These are phyloP conservation scores for Plodia interpunctella DNA, from an alignment of 1,140 invertebrate species.

Conservation along the genomic window DNA sequence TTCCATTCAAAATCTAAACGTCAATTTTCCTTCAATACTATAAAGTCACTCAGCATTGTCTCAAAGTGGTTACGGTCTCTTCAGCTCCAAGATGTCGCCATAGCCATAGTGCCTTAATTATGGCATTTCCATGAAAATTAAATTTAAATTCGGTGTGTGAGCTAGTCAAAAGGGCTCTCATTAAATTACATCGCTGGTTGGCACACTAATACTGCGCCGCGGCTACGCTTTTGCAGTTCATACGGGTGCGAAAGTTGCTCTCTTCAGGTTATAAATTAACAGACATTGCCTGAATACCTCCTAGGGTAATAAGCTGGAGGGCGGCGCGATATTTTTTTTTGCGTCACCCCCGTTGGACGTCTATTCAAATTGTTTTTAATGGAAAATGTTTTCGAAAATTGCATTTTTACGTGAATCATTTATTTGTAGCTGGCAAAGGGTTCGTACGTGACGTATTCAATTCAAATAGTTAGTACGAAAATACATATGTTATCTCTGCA, in stretches of 20 bases:
- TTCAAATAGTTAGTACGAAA: too few relatives aligned
- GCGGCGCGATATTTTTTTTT: constrained; percentile 18
- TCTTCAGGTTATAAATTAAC: constrained; percentile 60
- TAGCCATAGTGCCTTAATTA: constrained; percentile 56
- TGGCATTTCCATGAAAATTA: constrained; percentile 68
- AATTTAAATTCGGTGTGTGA: constrained; percentile 59
- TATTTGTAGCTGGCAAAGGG: too few relatives aligned
- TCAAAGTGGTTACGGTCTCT: neutral
- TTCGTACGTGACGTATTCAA: too few relatives aligned
- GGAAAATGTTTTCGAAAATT: too few relatives aligned
- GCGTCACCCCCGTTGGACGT: neutral
- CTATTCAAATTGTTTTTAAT: too few relatives aligned
- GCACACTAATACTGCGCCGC: constrained; percentile 51
- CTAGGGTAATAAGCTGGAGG: constrained; percentile 58
- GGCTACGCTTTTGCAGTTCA: neutral
- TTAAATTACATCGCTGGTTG: constrained; percentile 71
- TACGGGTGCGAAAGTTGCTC: constrained; percentile 66
- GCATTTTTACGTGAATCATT: too few relatives aligned
- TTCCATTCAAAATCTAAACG: too few relatives aligned
- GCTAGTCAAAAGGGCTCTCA: constrained; percentile 66
- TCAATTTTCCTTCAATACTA: neutral
- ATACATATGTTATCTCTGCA: too few relatives aligned
- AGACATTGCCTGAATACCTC: constrained; percentile 66
- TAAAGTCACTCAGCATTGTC: neutral
- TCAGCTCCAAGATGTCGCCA: neutral